These are phyloP conservation scores for Nemapogon koenigi DNA, from an alignment of 2,888 invertebrate species.

Conservation along the genomic window DNA sequence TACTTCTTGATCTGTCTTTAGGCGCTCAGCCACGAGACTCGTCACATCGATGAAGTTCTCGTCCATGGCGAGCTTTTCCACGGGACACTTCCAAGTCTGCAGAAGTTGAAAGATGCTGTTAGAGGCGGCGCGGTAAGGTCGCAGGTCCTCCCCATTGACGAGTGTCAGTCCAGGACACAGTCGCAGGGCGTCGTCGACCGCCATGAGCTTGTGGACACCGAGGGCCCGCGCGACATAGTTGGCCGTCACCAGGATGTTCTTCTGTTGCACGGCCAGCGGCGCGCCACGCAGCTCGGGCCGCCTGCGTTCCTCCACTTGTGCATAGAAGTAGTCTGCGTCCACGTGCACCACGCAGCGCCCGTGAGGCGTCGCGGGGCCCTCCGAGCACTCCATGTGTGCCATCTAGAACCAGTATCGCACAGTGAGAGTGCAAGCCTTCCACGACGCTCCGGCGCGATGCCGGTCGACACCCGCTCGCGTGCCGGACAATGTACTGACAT, in stretches of 20 bases:
- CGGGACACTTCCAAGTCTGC: conserved; percentile 73
- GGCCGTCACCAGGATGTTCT: conserved; percentile 83
- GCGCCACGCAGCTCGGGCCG: conserved; percentile 70
- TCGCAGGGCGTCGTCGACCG: conserved; percentile 74
- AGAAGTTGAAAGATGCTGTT: conserved; percentile 76
- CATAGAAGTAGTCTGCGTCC: conserved; percentile 86
- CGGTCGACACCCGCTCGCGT: no score
- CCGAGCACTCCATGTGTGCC: no score
- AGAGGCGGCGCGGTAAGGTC: conserved; percentile 80
- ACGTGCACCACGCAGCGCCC: conserved; percentile 80
- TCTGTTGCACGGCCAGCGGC: conserved; percentile 84
- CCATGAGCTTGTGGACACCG: conserved; percentile 82
- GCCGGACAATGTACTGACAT: no score
- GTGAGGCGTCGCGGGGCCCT: no score
- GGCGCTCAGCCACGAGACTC: conserved; percentile 63
- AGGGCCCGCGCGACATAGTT: conserved; percentile 81
- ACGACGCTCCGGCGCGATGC: no score
- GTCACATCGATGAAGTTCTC: conserved; percentile 87
- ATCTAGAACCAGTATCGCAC: no score
- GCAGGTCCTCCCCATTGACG: conserved; percentile 84
- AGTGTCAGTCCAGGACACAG: conserved; percentile 77
- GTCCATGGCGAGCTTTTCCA: conserved; percentile 85
- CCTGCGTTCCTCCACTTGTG: conserved; percentile 82
- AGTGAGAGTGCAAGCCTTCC: no score
- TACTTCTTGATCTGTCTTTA: conserved; percentile 39